Evolutionary conservation across 2,888 invertebrate genomes (phyloP), one percentile per base, ranked within the genome.

Genomic region (Amaurobius ferox): DNA sequence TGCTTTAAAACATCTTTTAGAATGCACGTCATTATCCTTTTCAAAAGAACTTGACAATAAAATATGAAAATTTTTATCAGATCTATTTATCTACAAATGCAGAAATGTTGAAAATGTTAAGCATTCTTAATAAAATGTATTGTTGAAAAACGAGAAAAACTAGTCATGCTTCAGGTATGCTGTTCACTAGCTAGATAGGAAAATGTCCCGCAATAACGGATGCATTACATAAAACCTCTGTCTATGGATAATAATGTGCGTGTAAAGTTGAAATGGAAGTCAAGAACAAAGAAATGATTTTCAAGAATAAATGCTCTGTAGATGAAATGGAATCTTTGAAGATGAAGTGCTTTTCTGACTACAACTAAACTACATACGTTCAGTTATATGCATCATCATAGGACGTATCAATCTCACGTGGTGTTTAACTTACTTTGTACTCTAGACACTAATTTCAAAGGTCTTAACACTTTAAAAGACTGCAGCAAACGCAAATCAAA

Each of bases 371-470:
- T 55, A 55, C 23, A 19, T 55, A 55, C 19, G 3, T 23, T 55
- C 23, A 23, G 55, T 1, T 55, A 23, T 55, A 55, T 55, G 55
- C 55, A 55, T 19, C 6, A 23, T 44, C 16, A 16, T 16, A 2
- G 13, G 44, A 16, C 2, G 6, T 44, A 16, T 44, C 13, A 9
- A 5, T 55, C 55, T 1, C 55, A 23, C 55, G 23, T 55, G 5
- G 23, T 23, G 23, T 1, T 66, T n/a, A 23, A 66, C 98, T 98
- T 97, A 99, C 99, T 99, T 96, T 99, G 98, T 94, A 99, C 98
- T 94, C 98, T 96, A 93, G 98, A 98, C 94, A 99, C 98, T 94
- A 99, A 95, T 95, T 99, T 99, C 93, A 99, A 95, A 92, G 99
- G 99, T 93, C 99, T 95, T 93, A 99, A 95, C 93, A 99, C 99